Percentiles rank a stretch among this genome's conserved stretches.
phyloP scores from a whole-genome alignment of 2,888 invertebrate species.

The Heterodera filipjevi region DNA sequence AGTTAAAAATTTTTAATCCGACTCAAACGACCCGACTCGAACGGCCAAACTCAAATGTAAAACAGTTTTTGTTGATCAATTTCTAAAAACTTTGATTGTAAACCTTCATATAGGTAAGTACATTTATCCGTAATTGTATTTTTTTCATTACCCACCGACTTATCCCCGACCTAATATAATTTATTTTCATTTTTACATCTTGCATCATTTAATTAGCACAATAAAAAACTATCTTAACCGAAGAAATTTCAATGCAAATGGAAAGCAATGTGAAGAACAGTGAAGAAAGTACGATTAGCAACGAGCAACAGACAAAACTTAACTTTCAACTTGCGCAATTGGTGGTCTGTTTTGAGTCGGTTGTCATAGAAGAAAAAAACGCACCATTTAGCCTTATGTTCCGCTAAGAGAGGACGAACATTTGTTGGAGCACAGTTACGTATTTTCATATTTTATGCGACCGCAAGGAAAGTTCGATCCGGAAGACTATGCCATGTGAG shows the following conservation, averaged over 20 bases:
- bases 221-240: background rate
- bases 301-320: background rate
- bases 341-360: background rate
- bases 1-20: no score
- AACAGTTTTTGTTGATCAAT: no score
- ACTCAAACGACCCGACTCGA: no score
- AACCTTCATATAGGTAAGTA: no score
- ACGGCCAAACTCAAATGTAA: no score
- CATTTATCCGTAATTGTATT: no score
- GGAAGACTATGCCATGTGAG: slow-evolving; percentile 50
- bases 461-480: slow-evolving; percentile 64
- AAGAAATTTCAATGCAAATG: background rate
- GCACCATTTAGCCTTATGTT: slow-evolving; percentile 23
- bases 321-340: slow-evolving; percentile 1
- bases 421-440: slow-evolving; percentile 57
- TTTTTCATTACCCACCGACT: no score
- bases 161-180: no score
- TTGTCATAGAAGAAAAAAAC: background rate
- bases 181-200: background rate
- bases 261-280: background rate
- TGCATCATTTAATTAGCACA: background rate
- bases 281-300: background rate
- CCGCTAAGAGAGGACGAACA: slow-evolving; percentile 47
- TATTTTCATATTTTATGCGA: slow-evolving; percentile 60
- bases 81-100: no score